phyloP scores from a whole-genome alignment of 2,797 vertebrate genomes.

The Phoebastria nigripes region DNA sequence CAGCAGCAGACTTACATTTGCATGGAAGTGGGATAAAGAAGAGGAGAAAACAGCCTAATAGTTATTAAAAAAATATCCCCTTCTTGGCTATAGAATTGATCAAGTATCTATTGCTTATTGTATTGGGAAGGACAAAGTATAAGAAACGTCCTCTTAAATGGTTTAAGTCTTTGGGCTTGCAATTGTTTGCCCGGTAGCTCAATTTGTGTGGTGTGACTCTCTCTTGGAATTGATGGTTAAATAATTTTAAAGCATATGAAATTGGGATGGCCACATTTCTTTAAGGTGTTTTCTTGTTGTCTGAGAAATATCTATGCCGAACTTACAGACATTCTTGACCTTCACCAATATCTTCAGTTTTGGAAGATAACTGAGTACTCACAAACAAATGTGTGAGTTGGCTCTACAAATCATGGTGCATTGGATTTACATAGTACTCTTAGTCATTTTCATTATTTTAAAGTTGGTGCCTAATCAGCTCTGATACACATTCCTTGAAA shows the following conservation, averaged over 20 bases:
- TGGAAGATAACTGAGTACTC: neutral
- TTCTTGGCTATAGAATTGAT: neutral
- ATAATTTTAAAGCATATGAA: neutral
- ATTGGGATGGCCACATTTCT: neutral
- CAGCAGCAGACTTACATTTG: neutral
- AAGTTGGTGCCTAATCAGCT: neutral
- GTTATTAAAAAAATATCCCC: neutral
- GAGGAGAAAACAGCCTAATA: neutral
- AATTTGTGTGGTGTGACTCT: neutral
- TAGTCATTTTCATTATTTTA: neutral
- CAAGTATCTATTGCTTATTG: neutral
- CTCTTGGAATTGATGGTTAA: neutral
- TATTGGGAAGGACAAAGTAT: neutral
- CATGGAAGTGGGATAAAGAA: neutral
- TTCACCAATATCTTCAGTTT: neutral
- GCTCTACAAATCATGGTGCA: neutral
- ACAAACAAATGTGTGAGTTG: neutral
- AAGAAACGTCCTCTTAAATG: neutral
- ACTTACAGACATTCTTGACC: neutral
- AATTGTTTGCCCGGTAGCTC: neutral
- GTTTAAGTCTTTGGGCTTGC: neutral
- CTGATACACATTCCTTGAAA: neutral
- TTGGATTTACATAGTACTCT: neutral
- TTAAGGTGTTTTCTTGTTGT: neutral
- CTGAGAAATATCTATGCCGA: neutral